Conservation (phyloP, 2,888 invertebrate species). For the Incurvaria masculella region DNA sequence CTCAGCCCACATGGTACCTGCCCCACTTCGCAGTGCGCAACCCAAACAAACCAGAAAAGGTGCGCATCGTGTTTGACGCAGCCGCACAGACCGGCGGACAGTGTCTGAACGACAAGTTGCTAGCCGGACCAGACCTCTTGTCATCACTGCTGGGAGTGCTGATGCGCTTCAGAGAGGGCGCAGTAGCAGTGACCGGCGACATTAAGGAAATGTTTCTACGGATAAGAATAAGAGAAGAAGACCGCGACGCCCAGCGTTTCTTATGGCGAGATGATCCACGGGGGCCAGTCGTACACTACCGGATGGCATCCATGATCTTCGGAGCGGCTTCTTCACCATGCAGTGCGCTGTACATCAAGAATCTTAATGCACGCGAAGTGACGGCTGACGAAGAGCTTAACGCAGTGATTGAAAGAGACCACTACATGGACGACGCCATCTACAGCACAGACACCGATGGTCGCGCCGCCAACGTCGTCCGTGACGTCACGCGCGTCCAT, state of each 20-base stretch:
- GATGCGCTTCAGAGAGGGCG: slow-evolving; percentile 14
- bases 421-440: slow-evolving; percentile 13
- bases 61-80: too few species aligned
- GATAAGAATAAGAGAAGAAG: slow-evolving; percentile 9
- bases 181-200: slow-evolving; percentile 13
- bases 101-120: too few species aligned
- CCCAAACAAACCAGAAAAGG: too few species aligned
- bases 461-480: slow-evolving; percentile 2
- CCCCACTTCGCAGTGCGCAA: too few species aligned
- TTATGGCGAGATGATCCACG: slow-evolving; percentile 6
- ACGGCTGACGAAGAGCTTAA: slow-evolving; percentile 5
- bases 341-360: slow-evolving; percentile 12
- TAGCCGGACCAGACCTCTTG: too few species aligned
- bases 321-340: slow-evolving; percentile 10
- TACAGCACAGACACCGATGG: slow-evolving; percentile 4
- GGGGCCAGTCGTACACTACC: background rate
- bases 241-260: slow-evolving; percentile 10
- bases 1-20: too few species aligned
- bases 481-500: too few species aligned
- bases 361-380: slow-evolving; percentile 9
- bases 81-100: too few species aligned
- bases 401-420: slow-evolving; percentile 5
- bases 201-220: slow-evolving; percentile 18
- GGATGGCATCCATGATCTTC: slow-evolving; percentile 1
- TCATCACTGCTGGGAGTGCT: slow-evolving; percentile 14